A percentile compares a stretch with the other conserved stretches of the same genome.
Conservation (phyloP, 2,113 vertebrate genomes). For the Arothron firmamentum region DNA sequence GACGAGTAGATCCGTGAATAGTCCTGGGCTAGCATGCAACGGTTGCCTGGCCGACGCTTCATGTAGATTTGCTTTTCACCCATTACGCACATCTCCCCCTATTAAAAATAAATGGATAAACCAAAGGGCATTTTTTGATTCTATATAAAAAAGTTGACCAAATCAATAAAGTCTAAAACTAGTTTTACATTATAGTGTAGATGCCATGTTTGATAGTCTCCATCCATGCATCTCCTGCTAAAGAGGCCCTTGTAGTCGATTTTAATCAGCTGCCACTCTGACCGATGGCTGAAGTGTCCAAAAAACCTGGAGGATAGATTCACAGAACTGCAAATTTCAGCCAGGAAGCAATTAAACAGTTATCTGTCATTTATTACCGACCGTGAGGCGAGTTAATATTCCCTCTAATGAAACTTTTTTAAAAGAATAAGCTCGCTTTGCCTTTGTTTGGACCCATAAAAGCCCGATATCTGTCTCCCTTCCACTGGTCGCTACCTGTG, state of each 20-base stretch:
- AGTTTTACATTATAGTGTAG: slow-evolving; percentile 87
- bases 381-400: slow-evolving; percentile 5
- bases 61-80: slow-evolving; percentile 92
- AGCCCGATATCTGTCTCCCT: slow-evolving; percentile 11
- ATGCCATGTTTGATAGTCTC: slow-evolving; percentile 91
- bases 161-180: slow-evolving; percentile 39
- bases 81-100: slow-evolving; percentile 95
- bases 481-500: slow-evolving; percentile 4
- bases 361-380: background rate
- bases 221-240: slow-evolving; percentile 81
- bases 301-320: slow-evolving; percentile 75
- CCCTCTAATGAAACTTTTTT: background rate
- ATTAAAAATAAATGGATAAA: slow-evolving; percentile 27
- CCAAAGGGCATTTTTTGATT: background rate
- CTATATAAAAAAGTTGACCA: slow-evolving; percentile 15
- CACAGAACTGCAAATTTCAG: slow-evolving; percentile 16
- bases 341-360: background rate
- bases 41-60: slow-evolving; percentile 86
- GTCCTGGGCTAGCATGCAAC: slow-evolving; percentile 83
- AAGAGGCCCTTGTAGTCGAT: slow-evolving; percentile 92
- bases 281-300: slow-evolving; percentile 93
- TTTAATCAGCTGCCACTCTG: slow-evolving; percentile 96
- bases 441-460: slow-evolving; percentile 30
- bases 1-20: slow-evolving; percentile 85
- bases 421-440: background rate